Percentiles rank a stretch among this genome's conserved stretches.
These are phyloP conservation scores for Ruditapes philippinarum DNA, from an alignment of 1,140 invertebrate genomes.

Conservation along the genomic window DNA sequence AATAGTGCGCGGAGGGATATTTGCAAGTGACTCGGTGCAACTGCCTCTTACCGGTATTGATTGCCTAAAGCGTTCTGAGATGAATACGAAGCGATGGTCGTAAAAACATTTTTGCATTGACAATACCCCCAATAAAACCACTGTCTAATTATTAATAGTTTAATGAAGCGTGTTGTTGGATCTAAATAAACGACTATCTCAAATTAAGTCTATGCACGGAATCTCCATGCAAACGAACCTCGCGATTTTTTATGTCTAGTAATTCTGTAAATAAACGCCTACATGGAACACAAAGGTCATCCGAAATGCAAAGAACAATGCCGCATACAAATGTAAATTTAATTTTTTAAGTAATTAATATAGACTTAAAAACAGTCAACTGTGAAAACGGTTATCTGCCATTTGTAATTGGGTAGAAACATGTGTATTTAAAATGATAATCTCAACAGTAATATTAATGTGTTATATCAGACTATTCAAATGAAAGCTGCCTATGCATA, in stretches of 20 bases:
- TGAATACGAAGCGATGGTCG: slow-evolving; percentile 49
- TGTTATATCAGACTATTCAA: no score
- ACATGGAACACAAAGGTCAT: neutral
- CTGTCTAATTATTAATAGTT: slow-evolving; percentile 68
- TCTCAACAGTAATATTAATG: no score
- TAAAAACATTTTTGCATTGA: slow-evolving; percentile 63
- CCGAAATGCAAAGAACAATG: no score
- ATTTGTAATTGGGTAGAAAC: no score
- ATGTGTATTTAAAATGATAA: no score
- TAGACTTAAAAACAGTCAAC: no score
- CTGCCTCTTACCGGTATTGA: slow-evolving; percentile 23
- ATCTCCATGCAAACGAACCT: slow-evolving; percentile 2
- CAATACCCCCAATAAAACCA: slow-evolving; percentile 61
- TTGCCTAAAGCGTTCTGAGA: slow-evolving; percentile 36
- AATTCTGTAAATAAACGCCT: neutral
- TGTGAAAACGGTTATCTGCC: no score
- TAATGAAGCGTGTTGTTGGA: slow-evolving; percentile 48
- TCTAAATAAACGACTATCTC: slow-evolving; percentile 52
- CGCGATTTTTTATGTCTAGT: slow-evolving; percentile 9
- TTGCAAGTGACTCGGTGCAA: slow-evolving; percentile 30
- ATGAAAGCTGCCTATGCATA: no score
- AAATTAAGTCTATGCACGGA: slow-evolving; percentile 62
- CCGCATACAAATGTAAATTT: no score
- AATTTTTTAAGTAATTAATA: no score
- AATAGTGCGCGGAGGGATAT: slow-evolving; percentile 28